A percentile compares a stretch with the other conserved stretches of the same genome.
Conservation (phyloP, 92 coral and sea anemone genomes). For the Porites divaricata region DNA sequence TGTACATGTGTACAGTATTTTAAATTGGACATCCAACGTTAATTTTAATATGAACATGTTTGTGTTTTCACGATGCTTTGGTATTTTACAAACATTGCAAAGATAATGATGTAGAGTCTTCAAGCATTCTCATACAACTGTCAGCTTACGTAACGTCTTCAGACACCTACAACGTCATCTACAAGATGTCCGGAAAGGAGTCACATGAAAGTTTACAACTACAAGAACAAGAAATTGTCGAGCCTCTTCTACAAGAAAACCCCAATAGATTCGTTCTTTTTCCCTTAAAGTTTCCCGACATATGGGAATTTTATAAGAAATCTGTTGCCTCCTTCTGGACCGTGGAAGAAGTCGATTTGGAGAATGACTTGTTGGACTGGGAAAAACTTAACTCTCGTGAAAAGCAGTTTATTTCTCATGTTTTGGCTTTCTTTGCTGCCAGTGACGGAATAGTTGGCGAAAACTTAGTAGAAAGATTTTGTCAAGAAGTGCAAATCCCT, state of each 20-base stretch:
- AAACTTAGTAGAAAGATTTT: conserved; percentile 78
- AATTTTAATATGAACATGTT: too few relatives aligned
- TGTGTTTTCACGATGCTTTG: too few relatives aligned
- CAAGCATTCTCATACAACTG: too few relatives aligned
- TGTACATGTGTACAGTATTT: too few relatives aligned
- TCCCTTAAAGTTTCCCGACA: conserved; percentile 75
- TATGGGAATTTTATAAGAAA: conserved; percentile 82
- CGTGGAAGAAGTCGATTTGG: conserved; percentile 81
- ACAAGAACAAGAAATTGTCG: conserved; percentile 11
- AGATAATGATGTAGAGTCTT: too few relatives aligned
- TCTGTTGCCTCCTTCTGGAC: conserved; percentile 86
- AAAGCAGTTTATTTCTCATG: conserved; percentile 67
- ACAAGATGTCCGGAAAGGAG: not conserved
- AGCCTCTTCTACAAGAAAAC: conserved; percentile 73
- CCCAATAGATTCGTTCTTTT: conserved; percentile 76
- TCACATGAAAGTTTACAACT: not conserved
- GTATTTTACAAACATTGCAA: too few relatives aligned
- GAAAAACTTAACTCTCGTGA: conserved; percentile 44
- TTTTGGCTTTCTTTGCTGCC: conserved; percentile 81
- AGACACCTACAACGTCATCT: not conserved
- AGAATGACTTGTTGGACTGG: conserved; percentile 69
- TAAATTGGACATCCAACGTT: too few relatives aligned
- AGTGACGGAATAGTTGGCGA: conserved; percentile 88
- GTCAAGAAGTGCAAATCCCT: conserved; percentile 79
- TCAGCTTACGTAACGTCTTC: not conserved